Base-by-base conservation (phyloP, 2,797 vertebrate genomes). In the Sebastes matsubarae region DNA sequence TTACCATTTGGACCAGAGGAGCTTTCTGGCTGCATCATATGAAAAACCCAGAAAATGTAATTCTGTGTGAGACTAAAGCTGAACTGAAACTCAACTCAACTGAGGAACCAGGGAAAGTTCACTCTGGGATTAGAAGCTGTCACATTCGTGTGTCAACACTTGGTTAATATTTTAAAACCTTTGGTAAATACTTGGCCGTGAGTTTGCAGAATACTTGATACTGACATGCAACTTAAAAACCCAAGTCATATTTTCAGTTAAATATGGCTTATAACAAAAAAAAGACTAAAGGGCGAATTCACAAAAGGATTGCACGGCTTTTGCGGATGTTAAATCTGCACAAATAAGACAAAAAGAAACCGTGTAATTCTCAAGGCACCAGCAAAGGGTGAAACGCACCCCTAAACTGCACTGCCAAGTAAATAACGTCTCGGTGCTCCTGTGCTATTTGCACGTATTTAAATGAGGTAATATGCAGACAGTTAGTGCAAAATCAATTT, bases 1-100 rank as follows among this genome's bases (percentile, higher is more conserved):
- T 88, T 85, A 82, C 3, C 22, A 25, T 75, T 50, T 64, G 20
- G 58, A 79, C 75, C 55, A 77, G 64, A 60, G 69, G 60, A 67
- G 72, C 29, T 80, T 76, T 81, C 24, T 68, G 27, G 1, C 30
- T 52, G 22, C 2, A 52, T 69, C 59, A 24, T 6, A 16, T 74
- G 9, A 74, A 74, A 69, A 78, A 25, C 13, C 59, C 29, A 11
- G 27, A 70, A 78, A 54, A 54, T 54, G 46, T 52, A 27, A 72
- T 29, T 68, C 16, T 29, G 14, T 7, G 4, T 25, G 29, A 68
- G 29, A 69, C 18, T 74, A 68, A 71, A 69, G 36, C 60, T 79
- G 59, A 86, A 55, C 69, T 72, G 22, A 67, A 81, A 59, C 50
- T 79, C 20, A 67, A 60, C 29, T 79, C 18, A 74, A 80, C 69